A percentile compares a stretch with the other conserved stretches of the same genome.
phyloP scores from a whole-genome alignment of 2,797 vertebrate genomes.

The Lemur catta region DNA sequence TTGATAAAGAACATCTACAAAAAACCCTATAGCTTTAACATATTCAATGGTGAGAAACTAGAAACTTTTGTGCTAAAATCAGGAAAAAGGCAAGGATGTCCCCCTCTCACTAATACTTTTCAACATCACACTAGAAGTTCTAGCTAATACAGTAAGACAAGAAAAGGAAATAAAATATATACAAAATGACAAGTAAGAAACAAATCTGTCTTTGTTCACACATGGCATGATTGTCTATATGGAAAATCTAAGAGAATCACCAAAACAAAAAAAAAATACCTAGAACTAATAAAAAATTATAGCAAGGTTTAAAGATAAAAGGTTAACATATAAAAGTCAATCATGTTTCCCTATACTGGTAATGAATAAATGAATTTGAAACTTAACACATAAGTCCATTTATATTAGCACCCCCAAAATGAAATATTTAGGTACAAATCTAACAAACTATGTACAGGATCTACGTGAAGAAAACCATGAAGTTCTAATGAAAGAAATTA shows the following conservation, averaged over 20 bases:
- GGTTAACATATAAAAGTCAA: not conserved
- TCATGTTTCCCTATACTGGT: not conserved
- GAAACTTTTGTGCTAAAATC: not conserved
- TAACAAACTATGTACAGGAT: not conserved
- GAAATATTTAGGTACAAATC: not conserved
- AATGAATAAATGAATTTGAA: not conserved
- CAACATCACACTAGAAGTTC: not conserved
- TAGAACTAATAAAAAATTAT: not conserved
- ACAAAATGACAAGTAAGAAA: not conserved
- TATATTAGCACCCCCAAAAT: not conserved
- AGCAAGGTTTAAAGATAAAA: not conserved
- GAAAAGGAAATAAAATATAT: not conserved
- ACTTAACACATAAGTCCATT: not conserved
- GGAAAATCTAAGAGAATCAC: not conserved
- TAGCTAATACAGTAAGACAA: not conserved
- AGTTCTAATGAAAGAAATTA: not conserved
- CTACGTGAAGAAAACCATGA: not conserved
- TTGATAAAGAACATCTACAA: not conserved
- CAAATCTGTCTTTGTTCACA: not conserved
- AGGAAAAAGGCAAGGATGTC: not conserved
- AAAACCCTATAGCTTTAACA: not conserved
- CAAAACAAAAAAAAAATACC: not conserved
- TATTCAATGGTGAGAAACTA: not conserved
- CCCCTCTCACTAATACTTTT: not conserved
- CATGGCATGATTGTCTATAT: not conserved